Percentiles rank a stretch among this genome's conserved stretches.
Evolutionary conservation across 2,888 invertebrate genomes (phyloP).

Genomic region (Neoaliturus tenellus): DNA sequence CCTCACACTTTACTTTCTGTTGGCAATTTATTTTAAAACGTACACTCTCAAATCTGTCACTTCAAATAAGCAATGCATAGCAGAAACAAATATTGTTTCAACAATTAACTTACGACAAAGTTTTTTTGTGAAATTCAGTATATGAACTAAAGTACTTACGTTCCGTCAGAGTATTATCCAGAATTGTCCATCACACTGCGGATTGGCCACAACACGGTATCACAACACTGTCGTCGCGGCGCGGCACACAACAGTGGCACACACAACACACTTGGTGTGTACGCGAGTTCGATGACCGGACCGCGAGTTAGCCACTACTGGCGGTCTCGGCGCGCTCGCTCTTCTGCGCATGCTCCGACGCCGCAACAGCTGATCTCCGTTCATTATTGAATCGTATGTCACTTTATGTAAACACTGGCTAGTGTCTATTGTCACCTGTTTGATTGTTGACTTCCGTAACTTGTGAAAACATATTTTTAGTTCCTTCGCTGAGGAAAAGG

Average conservation of each 20-base stretch:
- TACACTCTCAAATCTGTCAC: no score
- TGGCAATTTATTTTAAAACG: no score
- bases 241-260: background rate
- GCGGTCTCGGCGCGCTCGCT: background rate
- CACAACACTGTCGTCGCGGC: background rate
- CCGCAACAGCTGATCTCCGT: slow-evolving; percentile 1
- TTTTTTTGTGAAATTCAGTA: no score
- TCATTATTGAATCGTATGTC: slow-evolving; percentile 5
- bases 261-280: no score
- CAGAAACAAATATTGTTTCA: no score
- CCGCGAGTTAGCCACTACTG: background rate
- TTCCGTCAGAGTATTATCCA: background rate
- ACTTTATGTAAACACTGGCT: background rate
- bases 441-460: background rate
- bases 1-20: no score
- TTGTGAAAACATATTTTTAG: no score
- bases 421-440: slow-evolving; percentile 1
- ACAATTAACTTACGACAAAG: no score
- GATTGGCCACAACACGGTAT: background rate
- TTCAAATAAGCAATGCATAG: no score
- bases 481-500: no score
- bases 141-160: background rate
- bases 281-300: slow-evolving; percentile 17
- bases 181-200: no score
- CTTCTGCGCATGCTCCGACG: background rate